These are phyloP conservation scores for Nyleta sp. DNA, from an alignment of 2,888 invertebrate species.

Conservation along the genomic window DNA sequence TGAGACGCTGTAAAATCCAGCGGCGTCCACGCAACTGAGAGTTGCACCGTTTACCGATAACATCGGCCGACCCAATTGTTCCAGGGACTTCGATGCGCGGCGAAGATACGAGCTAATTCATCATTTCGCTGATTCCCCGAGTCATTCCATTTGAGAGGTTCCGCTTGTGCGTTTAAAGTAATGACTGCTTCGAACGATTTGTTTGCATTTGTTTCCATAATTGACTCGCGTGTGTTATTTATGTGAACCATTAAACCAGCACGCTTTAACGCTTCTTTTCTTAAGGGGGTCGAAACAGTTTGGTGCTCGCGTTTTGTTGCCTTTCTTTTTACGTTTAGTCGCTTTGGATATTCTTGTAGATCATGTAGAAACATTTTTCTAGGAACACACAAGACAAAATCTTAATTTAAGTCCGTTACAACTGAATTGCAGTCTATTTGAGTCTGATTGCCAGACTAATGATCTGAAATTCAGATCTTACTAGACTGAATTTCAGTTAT, in stretches of 20 bases:
- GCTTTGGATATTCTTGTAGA: too few species aligned
- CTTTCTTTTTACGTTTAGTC: neutral
- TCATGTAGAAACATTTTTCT: too few species aligned
- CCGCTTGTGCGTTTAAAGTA: too few species aligned
- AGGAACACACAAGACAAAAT: too few species aligned
- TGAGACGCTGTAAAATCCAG: constrained; percentile 1
- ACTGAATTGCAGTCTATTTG: too few species aligned
- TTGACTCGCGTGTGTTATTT: neutral
- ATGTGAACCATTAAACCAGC: neutral
- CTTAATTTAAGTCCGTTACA: too few species aligned
- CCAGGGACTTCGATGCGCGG: constrained; percentile 6
- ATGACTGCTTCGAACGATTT: neutral
- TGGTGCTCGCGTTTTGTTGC: too few species aligned
- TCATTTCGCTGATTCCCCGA: neutral
- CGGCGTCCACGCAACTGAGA: constrained; percentile 14
- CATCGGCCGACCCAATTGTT: constrained; percentile 16
- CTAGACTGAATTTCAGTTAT: too few species aligned
- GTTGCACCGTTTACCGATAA: constrained; percentile 28
- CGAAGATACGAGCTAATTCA: constrained; percentile 3
- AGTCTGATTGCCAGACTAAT: too few species aligned
- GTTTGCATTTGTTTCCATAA: neutral
- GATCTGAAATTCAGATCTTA: too few species aligned
- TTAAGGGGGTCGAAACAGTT: neutral
- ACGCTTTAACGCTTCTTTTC: neutral
- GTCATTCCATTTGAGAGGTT: neutral